These are phyloP conservation scores for Neodiprion fabricii DNA, from an alignment of 1,140 invertebrate species.

Conservation along the genomic window DNA sequence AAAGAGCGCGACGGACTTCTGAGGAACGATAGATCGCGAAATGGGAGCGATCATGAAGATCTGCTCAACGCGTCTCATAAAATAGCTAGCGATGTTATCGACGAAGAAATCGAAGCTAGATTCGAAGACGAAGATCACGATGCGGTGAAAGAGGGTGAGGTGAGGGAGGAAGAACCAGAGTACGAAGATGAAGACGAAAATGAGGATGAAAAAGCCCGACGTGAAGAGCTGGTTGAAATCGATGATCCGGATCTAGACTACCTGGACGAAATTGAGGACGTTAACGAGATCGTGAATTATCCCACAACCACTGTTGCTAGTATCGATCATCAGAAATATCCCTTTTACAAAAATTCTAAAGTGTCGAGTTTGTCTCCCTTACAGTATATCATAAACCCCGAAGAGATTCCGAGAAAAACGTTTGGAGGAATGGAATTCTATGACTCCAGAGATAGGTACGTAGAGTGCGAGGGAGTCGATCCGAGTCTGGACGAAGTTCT, in stretches of 20 bases:
- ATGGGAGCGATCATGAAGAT: constrained; percentile 15
- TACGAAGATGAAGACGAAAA: constrained; percentile 17
- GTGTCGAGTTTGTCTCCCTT: constrained; percentile 48
- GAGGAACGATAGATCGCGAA: constrained; percentile 14
- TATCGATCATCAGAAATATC: constrained; percentile 57
- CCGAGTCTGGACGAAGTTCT: constrained; percentile 47
- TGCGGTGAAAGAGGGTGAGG: constrained; percentile 3
- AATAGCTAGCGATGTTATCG: constrained; percentile 37
- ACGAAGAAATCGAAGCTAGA: constrained; percentile 44
- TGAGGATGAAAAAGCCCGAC: not conserved
- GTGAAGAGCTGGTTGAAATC: constrained; percentile 35
- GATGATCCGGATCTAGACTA: constrained; percentile 49
- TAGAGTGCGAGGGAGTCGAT: constrained; percentile 56
- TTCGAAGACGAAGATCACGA: constrained; percentile 35
- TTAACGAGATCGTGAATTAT: constrained; percentile 12
- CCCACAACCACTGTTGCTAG: constrained; percentile 23
- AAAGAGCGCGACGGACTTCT: constrained; percentile 5
- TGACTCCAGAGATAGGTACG: constrained; percentile 54
- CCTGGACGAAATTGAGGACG: constrained; percentile 31
- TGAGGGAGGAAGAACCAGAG: constrained; percentile 24
- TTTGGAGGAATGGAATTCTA: constrained; percentile 65
- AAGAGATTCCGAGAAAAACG: constrained; percentile 57
- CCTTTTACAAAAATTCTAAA: constrained; percentile 52
- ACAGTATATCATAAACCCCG: constrained; percentile 58
- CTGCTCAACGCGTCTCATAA: constrained; percentile 39